Evolutionary conservation across 2,113 vertebrate genomes (phyloP).

Genomic region (Cheilinus undulatus): DNA sequence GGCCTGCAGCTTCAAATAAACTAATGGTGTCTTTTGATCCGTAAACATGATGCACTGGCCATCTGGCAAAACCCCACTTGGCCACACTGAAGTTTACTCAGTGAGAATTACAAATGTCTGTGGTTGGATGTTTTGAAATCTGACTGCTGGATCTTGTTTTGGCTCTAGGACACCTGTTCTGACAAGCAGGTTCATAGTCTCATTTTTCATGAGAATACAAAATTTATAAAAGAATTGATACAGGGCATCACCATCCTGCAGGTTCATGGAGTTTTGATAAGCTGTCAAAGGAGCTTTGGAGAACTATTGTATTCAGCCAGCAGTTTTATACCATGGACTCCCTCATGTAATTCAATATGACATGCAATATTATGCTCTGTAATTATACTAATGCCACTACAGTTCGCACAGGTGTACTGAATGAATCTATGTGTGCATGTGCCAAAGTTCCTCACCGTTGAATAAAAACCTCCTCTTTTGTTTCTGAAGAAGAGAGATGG

Average conservation of each 20-base stretch:
- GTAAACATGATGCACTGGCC: conserved; percentile 49
- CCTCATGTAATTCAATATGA: too few species aligned
- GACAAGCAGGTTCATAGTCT: neutral
- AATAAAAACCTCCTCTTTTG: too few species aligned
- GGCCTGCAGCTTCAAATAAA: conserved; percentile 51
- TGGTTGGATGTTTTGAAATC: conserved; percentile 22
- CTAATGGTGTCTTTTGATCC: conserved; percentile 65
- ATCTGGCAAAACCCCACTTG: conserved; percentile 62
- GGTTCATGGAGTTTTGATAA: neutral
- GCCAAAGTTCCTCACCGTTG: too few species aligned
- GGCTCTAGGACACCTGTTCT: conserved; percentile 9
- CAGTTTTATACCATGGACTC: neutral
- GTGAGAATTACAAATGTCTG: conserved; percentile 33
- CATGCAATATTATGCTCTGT: too few species aligned
- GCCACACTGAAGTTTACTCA: conserved; percentile 43
- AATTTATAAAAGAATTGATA: neutral
- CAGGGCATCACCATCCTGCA: neutral
- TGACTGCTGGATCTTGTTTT: neutral
- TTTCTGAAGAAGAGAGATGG: too few species aligned
- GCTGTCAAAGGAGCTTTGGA: neutral
- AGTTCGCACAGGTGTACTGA: too few species aligned
- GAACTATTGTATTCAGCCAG: neutral
- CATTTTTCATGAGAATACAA: neutral
- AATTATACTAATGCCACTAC: too few species aligned
- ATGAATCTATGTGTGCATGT: too few species aligned